Percentiles rank a stretch among this genome's conserved stretches.
Evolutionary conservation across 2,888 invertebrate genomes (phyloP).

Genomic region (Noctuana brunneofusca): DNA sequence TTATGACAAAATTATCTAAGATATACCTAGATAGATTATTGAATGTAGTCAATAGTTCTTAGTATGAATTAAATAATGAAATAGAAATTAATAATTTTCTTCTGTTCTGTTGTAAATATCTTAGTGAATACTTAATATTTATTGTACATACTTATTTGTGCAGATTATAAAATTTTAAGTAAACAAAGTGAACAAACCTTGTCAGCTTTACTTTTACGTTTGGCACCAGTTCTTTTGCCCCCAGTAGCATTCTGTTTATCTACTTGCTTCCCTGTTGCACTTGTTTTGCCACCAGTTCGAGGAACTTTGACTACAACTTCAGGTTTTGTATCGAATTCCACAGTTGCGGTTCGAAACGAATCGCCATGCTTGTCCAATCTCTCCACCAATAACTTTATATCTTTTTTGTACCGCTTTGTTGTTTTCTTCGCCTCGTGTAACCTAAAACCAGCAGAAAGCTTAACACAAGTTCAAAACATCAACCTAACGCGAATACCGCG

Average conservation of each 20-base stretch:
- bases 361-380: slow-evolving; percentile 87
- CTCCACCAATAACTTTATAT: slow-evolving; percentile 86
- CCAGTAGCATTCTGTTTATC: slow-evolving; percentile 62
- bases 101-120: too few species aligned
- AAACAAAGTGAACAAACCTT: slow-evolving; percentile 59
- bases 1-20: too few species aligned
- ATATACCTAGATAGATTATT: too few species aligned
- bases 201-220: slow-evolving; percentile 84
- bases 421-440: slow-evolving; percentile 88
- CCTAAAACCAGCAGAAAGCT: slow-evolving; percentile 62
- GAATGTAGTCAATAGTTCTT: too few species aligned
- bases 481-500: slow-evolving; percentile 40
- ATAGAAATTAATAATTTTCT: too few species aligned
- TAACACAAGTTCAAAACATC: slow-evolving; percentile 39
- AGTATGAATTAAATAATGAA: too few species aligned
- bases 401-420: slow-evolving; percentile 85
- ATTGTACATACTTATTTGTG: too few species aligned
- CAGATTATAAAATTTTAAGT: too few species aligned
- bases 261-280: slow-evolving; percentile 53
- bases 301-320: slow-evolving; percentile 54
- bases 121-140: too few species aligned
- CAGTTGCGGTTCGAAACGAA: slow-evolving; percentile 84
- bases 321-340: slow-evolving; percentile 80
- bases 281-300: slow-evolving; percentile 56
- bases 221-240: slow-evolving; percentile 71